These are phyloP conservation scores for Bombylius discolor DNA, from an alignment of 2,888 invertebrate species.

Conservation along the genomic window DNA sequence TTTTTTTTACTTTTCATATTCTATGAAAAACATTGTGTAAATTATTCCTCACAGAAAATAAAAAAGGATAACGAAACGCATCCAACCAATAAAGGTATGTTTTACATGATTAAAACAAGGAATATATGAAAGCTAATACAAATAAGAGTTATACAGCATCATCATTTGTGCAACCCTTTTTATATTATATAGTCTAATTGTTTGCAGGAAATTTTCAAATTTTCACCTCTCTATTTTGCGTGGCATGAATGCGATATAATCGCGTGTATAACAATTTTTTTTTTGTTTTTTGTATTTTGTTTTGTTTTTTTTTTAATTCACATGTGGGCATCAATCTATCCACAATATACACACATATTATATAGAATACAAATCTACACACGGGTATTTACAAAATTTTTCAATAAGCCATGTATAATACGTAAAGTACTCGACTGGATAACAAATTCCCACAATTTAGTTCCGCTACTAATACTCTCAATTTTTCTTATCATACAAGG, in stretches of 20 bases:
- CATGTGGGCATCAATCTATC: neutral
- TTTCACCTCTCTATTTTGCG: slow-evolving; percentile 2
- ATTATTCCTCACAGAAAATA: neutral
- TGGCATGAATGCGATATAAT: too few relatives aligned
- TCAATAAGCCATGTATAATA: too few relatives aligned
- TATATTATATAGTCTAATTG: slow-evolving; percentile 1
- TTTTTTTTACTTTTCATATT: neutral
- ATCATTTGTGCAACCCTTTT: slow-evolving; percentile 1
- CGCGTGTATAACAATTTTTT: too few relatives aligned
- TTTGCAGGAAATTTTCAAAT: slow-evolving; percentile 2
- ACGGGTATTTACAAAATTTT: neutral
- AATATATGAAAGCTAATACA: neutral
- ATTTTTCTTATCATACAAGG: neutral
- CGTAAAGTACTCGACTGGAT: neutral
- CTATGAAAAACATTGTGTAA: neutral
- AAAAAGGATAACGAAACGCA: neutral
- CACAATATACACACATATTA: neutral
- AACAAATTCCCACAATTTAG: slow-evolving; percentile 5
- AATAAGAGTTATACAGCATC: neutral
- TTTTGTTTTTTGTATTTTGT: too few relatives aligned
- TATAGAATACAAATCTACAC: neutral
- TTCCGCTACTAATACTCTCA: slow-evolving; percentile 5
- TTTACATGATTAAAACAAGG: neutral
- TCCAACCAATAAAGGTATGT: neutral
- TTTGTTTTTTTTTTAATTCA: neutral